Conservation (phyloP, 2,113 vertebrate genomes). For the Otolemur garnettii region DNA sequence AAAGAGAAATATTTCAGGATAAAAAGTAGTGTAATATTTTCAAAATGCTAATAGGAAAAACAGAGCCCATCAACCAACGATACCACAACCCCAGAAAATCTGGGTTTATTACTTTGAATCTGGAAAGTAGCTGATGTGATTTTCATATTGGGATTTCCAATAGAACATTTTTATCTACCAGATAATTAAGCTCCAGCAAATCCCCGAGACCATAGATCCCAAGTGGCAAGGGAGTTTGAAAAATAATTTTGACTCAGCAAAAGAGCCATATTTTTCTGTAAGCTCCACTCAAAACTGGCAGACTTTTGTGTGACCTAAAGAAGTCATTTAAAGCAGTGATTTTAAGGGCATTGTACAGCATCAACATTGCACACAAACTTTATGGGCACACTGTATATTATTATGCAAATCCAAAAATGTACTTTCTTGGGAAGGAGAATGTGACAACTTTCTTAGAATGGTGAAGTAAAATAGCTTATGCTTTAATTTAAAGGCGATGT, state of each 20-base stretch:
- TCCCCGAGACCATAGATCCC: background rate
- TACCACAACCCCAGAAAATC: no score
- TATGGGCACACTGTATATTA: background rate
- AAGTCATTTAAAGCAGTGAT: background rate
- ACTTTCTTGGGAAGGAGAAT: no score
- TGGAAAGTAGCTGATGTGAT: background rate
- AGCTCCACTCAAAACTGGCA: background rate
- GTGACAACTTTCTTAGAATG: background rate
- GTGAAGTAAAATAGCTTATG: background rate
- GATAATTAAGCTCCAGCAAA: background rate
- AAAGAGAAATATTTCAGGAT: no score
- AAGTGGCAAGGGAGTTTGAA: background rate
- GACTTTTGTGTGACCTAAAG: background rate
- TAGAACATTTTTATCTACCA: background rate
- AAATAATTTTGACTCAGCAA: background rate
- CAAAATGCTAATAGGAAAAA: no score
- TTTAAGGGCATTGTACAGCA: background rate
- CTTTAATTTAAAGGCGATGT: background rate
- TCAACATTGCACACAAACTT: no score
- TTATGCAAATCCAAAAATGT: constrained; percentile 17
- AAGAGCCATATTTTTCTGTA: background rate
- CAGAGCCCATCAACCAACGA: no score
- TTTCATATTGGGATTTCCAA: background rate
- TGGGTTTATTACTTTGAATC: background rate
- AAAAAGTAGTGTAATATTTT: no score